Evolutionary conservation across 2,797 vertebrate genomes (phyloP), one percentile per base, ranked within the genome.

Genomic region (Steatocranus sp.): DNA sequence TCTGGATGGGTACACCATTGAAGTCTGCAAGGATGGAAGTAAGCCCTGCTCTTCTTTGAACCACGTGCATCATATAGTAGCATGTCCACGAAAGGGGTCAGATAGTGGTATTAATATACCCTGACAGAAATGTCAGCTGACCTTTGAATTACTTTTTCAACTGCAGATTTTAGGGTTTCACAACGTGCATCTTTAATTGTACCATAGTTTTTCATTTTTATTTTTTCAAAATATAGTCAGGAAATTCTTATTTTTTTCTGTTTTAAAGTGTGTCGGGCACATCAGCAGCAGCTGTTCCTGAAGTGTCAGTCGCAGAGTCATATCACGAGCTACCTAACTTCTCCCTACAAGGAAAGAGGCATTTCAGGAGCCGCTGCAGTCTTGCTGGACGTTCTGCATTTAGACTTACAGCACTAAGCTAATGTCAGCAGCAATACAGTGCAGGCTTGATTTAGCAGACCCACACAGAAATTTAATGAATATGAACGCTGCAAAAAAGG

Each of bases 11-110:
- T 99, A 99, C 27, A 25, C 93, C 73, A 94, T 99, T 92, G 98
- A 99, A 88, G 79, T 97, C 88, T 94, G 96, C 96, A 96, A 97
- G 93, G 97, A 99, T 34, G 98, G 98, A 97, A 97, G 98, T 99
- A 96, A 95, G 98, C 94, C 74, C 27, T 3, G 43, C 78, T 83
- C 38, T 50, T 12, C 63, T 36, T 48, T 50, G 27, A 27, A 84
- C 51, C 36, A 49, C 66, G 75, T 73, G 77, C 58, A 58, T n/a
- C 25, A 3, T 34, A 9, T 8, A 11, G 63, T 56, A 41, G 15
- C 75, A 58, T 54, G 61, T 34, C 58, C 78, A 53, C 2, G 3
- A 10, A 76, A 79, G 56, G 78, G 76, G 36, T 85, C 76, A 56
- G 49, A 82, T 41, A 46, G 82, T 48, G 48, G 73, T 90, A 88